Base-by-base conservation (phyloP, 1,140 invertebrate species). In the Tribolium castaneum region DNA sequence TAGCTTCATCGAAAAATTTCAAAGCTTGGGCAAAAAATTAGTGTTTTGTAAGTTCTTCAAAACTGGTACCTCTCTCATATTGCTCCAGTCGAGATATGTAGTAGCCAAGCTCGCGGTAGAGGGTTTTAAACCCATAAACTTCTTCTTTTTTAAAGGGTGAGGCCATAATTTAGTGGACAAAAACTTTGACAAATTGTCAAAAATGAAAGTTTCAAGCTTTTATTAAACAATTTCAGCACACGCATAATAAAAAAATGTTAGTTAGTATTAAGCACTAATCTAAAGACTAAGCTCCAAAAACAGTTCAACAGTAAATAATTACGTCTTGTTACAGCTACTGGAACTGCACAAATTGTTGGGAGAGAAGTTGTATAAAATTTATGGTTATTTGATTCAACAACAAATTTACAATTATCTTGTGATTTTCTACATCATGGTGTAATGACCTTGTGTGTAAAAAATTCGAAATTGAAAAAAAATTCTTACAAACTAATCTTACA, bases 21-120 rank as follows among this genome's bases (percentile, higher is more conserved):
- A 83, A 78, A 13, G 83, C 80, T 77, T n/a, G 52, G 30, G 51
- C 4, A 6, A 16, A 4, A 34, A 6, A 6, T 52, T 54, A 54
- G 30, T 13, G 6, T 13, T 16, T 14, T 50, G 54, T 10, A 5
- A 39, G 1, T 7, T 12, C n/a, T n/a, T n/a, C n/a, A n/a, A n/a
- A n/a, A n/a, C n/a, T n/a, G 13, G 16, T 39, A 70, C 35, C 52
- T 78, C 76, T 78, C 19, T 81, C 77, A 14, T 81, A 80, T 54
- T 81, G 78, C 70, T 83, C 82, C 1, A 83, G 50, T 35, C 78
- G 12, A 0, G 49, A 49, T 7, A 72, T 82, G 81, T 87, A 88
- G 9, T 88, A 88, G 2, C 88, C 89, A 10, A 89, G 78, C 78
- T 89, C 88, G 3, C 89, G 85, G 75, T 88, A 89, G 1, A 89